Evolutionary conservation across 1,140 invertebrate genomes (phyloP), one percentile per base, ranked within the genome.

Genomic region (Megalonaias nervosa): DNA sequence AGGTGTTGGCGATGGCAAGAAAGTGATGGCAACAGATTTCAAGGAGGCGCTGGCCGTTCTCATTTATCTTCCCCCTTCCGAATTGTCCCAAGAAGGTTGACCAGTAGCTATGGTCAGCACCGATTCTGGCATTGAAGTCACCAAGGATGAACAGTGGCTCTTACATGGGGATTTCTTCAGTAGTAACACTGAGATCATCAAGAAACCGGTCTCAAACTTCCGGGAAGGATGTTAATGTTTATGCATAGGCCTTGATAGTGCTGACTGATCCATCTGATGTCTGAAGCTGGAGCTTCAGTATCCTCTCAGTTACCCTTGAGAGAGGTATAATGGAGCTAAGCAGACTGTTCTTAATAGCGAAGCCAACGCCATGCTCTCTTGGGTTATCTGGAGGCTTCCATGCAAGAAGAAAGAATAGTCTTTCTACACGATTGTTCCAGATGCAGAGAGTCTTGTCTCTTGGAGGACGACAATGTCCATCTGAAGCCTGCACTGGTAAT

Each of bases 121-220:
- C 67, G n/a, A 80, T 74, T 58, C 71, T 55, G 57, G 74, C 80
- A 38, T 80, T 84, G 67, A 84, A 84, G 73, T 80, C 77, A 11
- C 75, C 74, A 14, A 77, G 73, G 4, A 82, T 57, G 15, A 75
- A 38, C 9, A 81, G 68, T 67, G 69, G 23, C 38, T 74, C 71
- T 38, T n/a, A n/a, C 26, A n/a, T 56, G 21, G 69, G 56, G 70
- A 71, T 14, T 76, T 38, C 23, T 31, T 5, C 31, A 31, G 5
- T 31, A 2, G 31, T 31, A 31, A 5, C 31, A 31, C 31, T 31
- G 31, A 71, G 58, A 23, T 71, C 31, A n/a, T 57, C 55, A 38
- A 71, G 74, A n/a, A 74, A 82, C 17, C 71, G 57, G 57, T 77
- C 75, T 66, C 77, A 77, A 5, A 21, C 38, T 19, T 82, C 77